Percentiles rank a stretch among this genome's conserved stretches.
These are phyloP conservation scores for Pseudochaenichthys georgianus DNA, from an alignment of 2,797 vertebrate genomes.

Conservation along the genomic window DNA sequence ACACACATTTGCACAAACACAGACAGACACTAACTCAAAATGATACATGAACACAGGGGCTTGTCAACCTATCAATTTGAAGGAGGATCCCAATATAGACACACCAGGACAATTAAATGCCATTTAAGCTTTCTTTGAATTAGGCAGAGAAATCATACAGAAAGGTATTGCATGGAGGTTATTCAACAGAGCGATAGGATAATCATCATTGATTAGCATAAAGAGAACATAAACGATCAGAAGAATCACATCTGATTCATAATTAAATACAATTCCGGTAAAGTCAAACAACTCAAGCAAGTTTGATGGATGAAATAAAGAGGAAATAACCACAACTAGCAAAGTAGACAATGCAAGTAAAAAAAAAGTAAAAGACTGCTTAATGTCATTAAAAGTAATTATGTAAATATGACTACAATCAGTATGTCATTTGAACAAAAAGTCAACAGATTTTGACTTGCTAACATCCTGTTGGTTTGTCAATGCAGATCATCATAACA, in stretches of 20 bases:
- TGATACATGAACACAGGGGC: slow-evolving; percentile 21
- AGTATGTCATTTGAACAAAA: neutral
- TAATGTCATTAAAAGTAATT: neutral
- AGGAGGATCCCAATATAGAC: slow-evolving; percentile 22
- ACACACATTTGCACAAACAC: slow-evolving; percentile 33
- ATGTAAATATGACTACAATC: neutral
- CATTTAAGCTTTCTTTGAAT: slow-evolving; percentile 36
- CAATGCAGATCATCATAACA: slow-evolving; percentile 37
- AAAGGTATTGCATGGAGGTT: neutral
- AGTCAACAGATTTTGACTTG: slow-evolving; percentile 20
- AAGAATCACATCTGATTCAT: slow-evolving; percentile 19
- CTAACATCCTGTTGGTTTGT: slow-evolving; percentile 32
- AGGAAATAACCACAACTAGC: neutral
- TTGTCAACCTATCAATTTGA: slow-evolving; percentile 44
- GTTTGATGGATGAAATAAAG: neutral
- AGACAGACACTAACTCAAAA: slow-evolving; percentile 41
- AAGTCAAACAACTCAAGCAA: slow-evolving; percentile 17
- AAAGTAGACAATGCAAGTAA: neutral
- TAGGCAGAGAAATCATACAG: slow-evolving; percentile 20
- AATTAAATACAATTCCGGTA: slow-evolving; percentile 22
- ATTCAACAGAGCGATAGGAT: slow-evolving; percentile 16
- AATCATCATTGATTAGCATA: slow-evolving; percentile 2
- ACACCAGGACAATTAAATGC: slow-evolving; percentile 36
- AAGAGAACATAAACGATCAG: slow-evolving; percentile 8
- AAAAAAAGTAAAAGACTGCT: neutral